Conservation (phyloP, 2,888 invertebrate species). For the Neria commutata region DNA sequence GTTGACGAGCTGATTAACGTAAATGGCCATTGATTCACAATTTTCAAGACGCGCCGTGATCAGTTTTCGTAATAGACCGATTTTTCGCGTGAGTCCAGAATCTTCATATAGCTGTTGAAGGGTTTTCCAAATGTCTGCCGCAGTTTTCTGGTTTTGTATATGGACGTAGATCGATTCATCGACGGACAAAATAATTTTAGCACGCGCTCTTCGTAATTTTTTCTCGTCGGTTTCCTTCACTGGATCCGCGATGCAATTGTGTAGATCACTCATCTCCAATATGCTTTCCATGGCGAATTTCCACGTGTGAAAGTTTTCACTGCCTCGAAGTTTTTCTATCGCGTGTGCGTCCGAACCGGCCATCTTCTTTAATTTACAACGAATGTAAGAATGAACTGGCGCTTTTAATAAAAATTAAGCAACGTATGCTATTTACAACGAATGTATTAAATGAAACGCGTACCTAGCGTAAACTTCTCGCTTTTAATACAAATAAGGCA, state of each 20-base stretch:
- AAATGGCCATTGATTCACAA: slow-evolving; percentile 20
- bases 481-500: no score
- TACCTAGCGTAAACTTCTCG: no score
- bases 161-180: slow-evolving; percentile 21
- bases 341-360: neutral
- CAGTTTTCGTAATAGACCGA: slow-evolving; percentile 21
- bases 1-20: slow-evolving; percentile 20
- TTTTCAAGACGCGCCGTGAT: slow-evolving; percentile 20
- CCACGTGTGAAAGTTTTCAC: slow-evolving; percentile 19
- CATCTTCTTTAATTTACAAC: neutral
- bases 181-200: slow-evolving; percentile 12
- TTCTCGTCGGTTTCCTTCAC: slow-evolving; percentile 8
- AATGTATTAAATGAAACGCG: no score
- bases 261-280: slow-evolving; percentile 7
- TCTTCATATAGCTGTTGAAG: slow-evolving; percentile 26
- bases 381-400: slow-evolving; percentile 1
- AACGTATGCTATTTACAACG: no score
- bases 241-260: slow-evolving; percentile 11
- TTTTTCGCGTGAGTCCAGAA: slow-evolving; percentile 27
- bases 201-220: slow-evolving; percentile 16
- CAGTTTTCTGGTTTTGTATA: slow-evolving; percentile 23
- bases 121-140: slow-evolving; percentile 21
- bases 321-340: slow-evolving; percentile 15
- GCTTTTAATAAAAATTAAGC: no score
- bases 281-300: slow-evolving; percentile 20